Base-by-base conservation (phyloP, 2,797 vertebrate species). In the Myoxocephalus aenaeus region DNA sequence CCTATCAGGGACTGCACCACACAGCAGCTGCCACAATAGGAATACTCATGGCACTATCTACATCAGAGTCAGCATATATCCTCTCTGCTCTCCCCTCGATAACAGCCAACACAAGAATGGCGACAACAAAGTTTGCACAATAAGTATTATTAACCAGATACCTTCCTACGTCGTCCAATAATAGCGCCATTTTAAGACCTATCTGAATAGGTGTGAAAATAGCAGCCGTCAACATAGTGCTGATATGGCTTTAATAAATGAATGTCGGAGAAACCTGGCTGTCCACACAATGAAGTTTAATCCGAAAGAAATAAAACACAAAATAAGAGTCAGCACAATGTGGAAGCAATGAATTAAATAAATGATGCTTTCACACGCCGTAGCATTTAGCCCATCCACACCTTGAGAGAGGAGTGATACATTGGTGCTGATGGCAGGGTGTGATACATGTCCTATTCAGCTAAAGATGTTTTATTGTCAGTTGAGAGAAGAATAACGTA, bases 41-140 rank as follows among this genome's bases (percentile, higher is more conserved):
- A 93, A 93, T 90, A 92, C 92, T 90, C 86, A n/a, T 67, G 85
- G 90, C 90, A 22, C 91, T 92, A 95, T 95, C 95, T 94, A 90
- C 92, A 94, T 93, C 93, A 91, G 86, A 95, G 94, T 94, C 93
- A 92, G 94, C 94, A 92, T 80, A 92, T 91, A 92, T 93, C 89
- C 89, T 90, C 87, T 91, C 92, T 85, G 87, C 92, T 87, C 82
- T 76, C 75, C 79, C 75, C 81, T 83, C 75, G 90, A 95, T 94
- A 94, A 92, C 90, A 86, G 81, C 89, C 76, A 40, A 29, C 74
- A 6, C 81, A 84, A 92, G 92, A 92, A 94, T 92, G 89, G 90
- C 42, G 75, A 89, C 90, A 91, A 93, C 90, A 95, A 96, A 95
- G 93, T 95, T 95, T 89, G 89, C 93, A 95, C 94, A 96, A 95